Evolutionary conservation across 2,797 vertebrate genomes (phyloP).

Genomic region (Sebastes oblongus): DNA sequence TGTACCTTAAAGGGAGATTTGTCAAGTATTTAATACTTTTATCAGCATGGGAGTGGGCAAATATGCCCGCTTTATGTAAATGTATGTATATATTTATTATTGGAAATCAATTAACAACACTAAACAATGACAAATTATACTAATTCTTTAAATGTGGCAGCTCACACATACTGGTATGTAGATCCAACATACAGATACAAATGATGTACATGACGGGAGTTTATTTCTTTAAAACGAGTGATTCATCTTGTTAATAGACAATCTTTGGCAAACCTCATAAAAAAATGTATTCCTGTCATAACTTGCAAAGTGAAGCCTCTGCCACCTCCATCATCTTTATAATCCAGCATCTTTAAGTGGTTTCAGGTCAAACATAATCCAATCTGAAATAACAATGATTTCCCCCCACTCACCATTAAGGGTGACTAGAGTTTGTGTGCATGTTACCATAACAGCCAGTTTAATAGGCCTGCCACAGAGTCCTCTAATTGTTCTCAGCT

Average conservation of each 20-base stretch:
- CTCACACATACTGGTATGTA: neutral
- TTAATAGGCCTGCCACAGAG: slow-evolving; percentile 36
- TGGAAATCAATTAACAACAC: no score
- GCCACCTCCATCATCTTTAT: neutral
- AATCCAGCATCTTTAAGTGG: neutral
- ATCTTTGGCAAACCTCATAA: slow-evolving; percentile 5
- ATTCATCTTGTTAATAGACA: neutral
- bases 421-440: slow-evolving; percentile 50
- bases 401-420: neutral
- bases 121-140: no score
- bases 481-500: slow-evolving; percentile 23
- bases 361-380: neutral
- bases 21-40: no score
- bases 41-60: no score
- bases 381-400: neutral
- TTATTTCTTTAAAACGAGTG: neutral
- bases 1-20: no score
- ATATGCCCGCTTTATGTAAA: accelerated
- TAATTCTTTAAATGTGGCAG: neutral
- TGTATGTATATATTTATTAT: no score
- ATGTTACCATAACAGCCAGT: slow-evolving; percentile 66
- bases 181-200: neutral
- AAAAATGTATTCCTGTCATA: neutral
- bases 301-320: neutral
- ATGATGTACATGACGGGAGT: neutral